Conservation (phyloP, 2,888 invertebrate genomes). For the Lypha dubia region DNA sequence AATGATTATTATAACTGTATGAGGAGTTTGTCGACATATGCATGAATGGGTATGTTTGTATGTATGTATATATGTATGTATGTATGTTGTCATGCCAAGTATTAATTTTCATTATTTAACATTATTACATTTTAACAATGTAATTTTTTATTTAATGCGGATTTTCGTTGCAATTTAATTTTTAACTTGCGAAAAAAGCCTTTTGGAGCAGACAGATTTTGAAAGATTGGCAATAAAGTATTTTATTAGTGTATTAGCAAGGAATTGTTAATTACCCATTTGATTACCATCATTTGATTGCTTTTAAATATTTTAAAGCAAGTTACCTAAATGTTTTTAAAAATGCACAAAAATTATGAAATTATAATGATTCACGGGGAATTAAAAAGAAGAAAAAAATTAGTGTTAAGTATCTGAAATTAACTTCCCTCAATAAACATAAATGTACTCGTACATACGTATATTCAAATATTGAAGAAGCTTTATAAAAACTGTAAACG, state of each 20-base stretch:
- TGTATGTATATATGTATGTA: background rate
- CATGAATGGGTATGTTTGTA: background rate
- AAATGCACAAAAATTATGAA: background rate
- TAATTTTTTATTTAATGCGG: constrained; percentile 42
- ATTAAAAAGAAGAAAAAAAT: no score
- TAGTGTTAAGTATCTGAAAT: no score
- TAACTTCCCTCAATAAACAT: no score
- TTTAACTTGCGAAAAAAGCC: constrained; percentile 29
- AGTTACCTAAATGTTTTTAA: background rate
- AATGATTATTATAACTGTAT: constrained; percentile 42
- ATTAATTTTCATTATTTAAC: constrained; percentile 57
- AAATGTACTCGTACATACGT: no score
- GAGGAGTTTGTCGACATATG: background rate
- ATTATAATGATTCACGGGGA: no score
- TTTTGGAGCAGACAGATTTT: constrained; percentile 9
- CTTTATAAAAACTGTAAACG: no score
- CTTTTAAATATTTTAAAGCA: background rate
- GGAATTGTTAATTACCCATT: background rate
- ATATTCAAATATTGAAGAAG: no score
- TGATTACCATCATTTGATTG: no score
- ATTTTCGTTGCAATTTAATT: constrained; percentile 23
- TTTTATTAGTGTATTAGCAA: constrained; percentile 13
- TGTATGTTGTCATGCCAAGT: constrained; percentile 59
- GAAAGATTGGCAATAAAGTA: background rate
- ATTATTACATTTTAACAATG: constrained; percentile 38